phyloP scores from a whole-genome alignment of 2,797 vertebrate species.

The Sternarchorhynchus goeldii region DNA sequence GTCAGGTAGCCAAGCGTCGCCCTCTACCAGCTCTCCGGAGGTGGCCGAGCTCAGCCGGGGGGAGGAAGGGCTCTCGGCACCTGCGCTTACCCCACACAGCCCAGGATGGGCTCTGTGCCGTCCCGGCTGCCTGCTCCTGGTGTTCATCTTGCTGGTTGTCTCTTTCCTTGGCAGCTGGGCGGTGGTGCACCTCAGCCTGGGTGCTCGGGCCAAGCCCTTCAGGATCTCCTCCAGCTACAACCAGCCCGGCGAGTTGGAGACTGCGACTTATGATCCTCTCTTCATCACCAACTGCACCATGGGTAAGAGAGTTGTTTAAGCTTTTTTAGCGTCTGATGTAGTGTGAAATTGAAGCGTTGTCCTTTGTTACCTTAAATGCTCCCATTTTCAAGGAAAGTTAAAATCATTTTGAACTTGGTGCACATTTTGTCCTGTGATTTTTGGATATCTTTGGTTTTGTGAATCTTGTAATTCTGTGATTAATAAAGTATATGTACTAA shows the following conservation, averaged over 20 bases:
- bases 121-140: constrained; percentile 68
- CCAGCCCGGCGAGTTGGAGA: constrained; percentile 65
- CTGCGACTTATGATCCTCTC: constrained; percentile 72
- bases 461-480: background rate
- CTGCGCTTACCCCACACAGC: constrained; percentile 60
- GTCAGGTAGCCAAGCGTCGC: constrained; percentile 56
- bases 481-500: background rate
- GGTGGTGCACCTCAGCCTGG: constrained; percentile 76
- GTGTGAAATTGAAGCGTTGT: background rate
- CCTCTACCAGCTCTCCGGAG: constrained; percentile 50
- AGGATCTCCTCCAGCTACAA: constrained; percentile 74
- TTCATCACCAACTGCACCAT: constrained; percentile 82
- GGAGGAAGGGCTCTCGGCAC: constrained; percentile 56
- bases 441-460: background rate
- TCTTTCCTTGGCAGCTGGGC: constrained; percentile 84
- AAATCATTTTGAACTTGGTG: background rate
- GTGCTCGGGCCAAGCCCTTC: constrained; percentile 68
- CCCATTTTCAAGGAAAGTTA: background rate
- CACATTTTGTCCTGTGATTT: background rate
- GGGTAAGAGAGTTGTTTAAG: constrained; percentile 66
- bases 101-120: constrained; percentile 57
- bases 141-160: constrained; percentile 75
- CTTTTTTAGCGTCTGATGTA: background rate
- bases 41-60: constrained; percentile 48
- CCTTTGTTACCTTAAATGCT: background rate